phyloP scores from a whole-genome alignment of 2,888 invertebrate genomes.

The Drosophila differens region DNA sequence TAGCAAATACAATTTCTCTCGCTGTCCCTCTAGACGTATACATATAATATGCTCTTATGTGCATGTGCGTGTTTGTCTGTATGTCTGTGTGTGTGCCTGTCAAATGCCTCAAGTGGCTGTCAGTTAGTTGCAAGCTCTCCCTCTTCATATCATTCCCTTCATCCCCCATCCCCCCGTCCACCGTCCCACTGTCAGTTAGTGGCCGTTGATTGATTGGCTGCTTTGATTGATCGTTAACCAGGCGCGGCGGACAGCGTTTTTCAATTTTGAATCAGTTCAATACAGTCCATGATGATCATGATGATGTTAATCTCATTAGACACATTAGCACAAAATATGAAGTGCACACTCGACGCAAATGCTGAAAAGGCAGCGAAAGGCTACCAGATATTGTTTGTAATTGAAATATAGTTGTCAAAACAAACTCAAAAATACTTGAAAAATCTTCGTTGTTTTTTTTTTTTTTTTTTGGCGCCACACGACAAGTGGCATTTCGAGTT shows the following conservation, averaged over 20 bases:
- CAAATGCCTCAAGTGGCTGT: conserved; percentile 52
- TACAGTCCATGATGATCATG: conserved; percentile 39
- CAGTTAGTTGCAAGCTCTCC: conserved; percentile 28
- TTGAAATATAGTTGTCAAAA: conserved; percentile 60
- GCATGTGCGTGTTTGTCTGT: conserved; percentile 1
- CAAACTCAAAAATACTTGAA: conserved; percentile 45
- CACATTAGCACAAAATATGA: conserved; percentile 28
- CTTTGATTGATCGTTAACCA: conserved; percentile 55
- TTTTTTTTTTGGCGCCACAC: conserved; percentile 43
- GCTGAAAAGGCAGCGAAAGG: conserved; percentile 19
- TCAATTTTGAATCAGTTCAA: conserved; percentile 38
- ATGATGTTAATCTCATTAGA: conserved; percentile 47
- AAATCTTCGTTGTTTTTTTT: conserved; percentile 23
- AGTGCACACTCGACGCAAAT: conserved; percentile 14
- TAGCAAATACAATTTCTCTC: conserved; percentile 37
- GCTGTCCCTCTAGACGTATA: background rate
- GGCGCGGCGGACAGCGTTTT: conserved; percentile 11
- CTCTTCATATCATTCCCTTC: background rate
- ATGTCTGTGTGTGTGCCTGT: conserved; percentile 25
- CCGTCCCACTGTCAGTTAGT: conserved; percentile 10
- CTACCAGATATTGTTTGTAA: conserved; percentile 27
- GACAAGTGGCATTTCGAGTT: conserved; percentile 40
- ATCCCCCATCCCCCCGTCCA: background rate
- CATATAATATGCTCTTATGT: background rate
- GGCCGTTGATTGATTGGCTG: conserved; percentile 60